phyloP scores from a whole-genome alignment of 2,113 vertebrate species.

The Rhabdornis inornatus region DNA sequence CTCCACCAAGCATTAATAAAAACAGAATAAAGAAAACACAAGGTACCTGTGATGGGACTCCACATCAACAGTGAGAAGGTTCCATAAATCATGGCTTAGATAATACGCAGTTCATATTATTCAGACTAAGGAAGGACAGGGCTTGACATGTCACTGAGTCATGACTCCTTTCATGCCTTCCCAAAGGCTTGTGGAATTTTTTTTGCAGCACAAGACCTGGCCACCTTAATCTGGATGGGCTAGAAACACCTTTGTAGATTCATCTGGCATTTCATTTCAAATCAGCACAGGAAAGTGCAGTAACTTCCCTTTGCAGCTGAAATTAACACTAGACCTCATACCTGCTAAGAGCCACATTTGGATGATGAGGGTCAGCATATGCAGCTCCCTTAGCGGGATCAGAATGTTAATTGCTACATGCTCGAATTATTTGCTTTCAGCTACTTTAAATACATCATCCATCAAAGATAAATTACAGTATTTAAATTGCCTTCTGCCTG shows the following conservation, averaged over 20 bases:
- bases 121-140: background rate
- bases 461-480: constrained; percentile 46
- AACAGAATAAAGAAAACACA: background rate
- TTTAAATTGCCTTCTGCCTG: constrained; percentile 22
- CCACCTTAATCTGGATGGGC: background rate
- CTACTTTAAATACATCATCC: constrained; percentile 15
- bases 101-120: background rate
- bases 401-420: constrained; percentile 47
- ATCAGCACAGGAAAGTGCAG: background rate
- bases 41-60: background rate
- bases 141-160: background rate
- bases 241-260: background rate
- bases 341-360: background rate
- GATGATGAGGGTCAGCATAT: background rate
- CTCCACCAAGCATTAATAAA: background rate
- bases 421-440: constrained; percentile 10
- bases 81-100: background rate
- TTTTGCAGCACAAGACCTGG: background rate
- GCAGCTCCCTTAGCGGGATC: background rate
- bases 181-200: background rate
- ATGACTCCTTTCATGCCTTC: background rate
- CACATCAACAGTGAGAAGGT: background rate
- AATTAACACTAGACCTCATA: background rate
- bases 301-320: background rate
- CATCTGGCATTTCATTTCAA: background rate